Percentiles rank a stretch among this genome's conserved stretches.
Evolutionary conservation across 1,140 invertebrate species (phyloP).

Genomic region (Sesamia nonagrioides): DNA sequence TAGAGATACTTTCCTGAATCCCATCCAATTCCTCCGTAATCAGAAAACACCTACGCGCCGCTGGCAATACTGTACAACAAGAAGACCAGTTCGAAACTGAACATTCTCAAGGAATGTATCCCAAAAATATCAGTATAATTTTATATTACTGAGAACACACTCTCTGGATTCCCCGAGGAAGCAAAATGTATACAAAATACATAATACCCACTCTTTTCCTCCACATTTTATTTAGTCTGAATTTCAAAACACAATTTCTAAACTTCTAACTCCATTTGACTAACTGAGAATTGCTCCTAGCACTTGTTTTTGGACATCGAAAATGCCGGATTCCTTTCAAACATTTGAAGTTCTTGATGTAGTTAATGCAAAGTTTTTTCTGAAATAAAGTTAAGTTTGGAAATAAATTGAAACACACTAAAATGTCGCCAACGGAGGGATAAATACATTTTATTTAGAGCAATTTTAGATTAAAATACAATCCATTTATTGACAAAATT

Average conservation of each 20-base stretch:
- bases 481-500: background rate
- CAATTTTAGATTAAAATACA: slow-evolving; percentile 1
- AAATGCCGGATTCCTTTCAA: slow-evolving; percentile 14
- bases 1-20: no score
- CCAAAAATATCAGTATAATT: no score
- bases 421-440: background rate
- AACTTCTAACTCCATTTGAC: slow-evolving; percentile 13
- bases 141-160: no score
- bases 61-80: no score
- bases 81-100: no score
- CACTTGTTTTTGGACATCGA: slow-evolving; percentile 14
- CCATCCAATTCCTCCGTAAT: no score
- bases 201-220: no score
- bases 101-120: no score
- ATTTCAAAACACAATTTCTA: slow-evolving; percentile 16
- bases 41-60: no score
- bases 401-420: slow-evolving; percentile 25
- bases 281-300: background rate
- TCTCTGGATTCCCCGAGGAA: no score
- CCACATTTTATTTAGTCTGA: background rate
- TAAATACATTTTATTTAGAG: slow-evolving; percentile 27
- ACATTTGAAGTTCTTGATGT: slow-evolving; percentile 16
- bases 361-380: slow-evolving; percentile 37
- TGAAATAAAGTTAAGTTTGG: background rate
- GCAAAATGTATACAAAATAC: no score